These are phyloP conservation scores for Neolamprologus fasciatus DNA, from an alignment of 2,113 vertebrate species.

Conservation along the genomic window DNA sequence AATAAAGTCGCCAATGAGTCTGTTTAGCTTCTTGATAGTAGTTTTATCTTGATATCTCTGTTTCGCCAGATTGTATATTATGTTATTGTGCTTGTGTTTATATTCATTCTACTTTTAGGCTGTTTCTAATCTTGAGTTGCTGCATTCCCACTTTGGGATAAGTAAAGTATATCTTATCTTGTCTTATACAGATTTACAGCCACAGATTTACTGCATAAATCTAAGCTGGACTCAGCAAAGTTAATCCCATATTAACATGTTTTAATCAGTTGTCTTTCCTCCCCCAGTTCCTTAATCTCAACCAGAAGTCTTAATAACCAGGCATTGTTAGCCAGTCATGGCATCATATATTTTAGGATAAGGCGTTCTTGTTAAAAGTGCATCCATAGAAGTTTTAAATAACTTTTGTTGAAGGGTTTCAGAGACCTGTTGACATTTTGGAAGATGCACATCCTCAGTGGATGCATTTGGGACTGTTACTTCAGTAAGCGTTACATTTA, in stretches of 20 bases:
- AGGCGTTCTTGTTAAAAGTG: background rate
- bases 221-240: background rate
- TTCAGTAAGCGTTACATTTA: background rate
- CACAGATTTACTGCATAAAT: background rate
- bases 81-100: background rate
- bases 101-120: background rate
- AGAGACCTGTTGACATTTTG: background rate
- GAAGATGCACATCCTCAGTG: background rate
- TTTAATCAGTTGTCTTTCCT: background rate
- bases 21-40: background rate
- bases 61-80: background rate
- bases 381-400: background rate
- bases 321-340: background rate
- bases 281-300: background rate
- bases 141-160: background rate
- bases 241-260: background rate
- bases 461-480: background rate
- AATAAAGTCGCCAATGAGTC: background rate
- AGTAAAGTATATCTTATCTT: background rate
- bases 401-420: background rate
- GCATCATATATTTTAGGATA: background rate
- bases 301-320: background rate
- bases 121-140: background rate
- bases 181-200: background rate
- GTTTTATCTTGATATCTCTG: background rate